Conservation (phyloP, 2,888 invertebrate species). For the Drosophila paranaensis region DNA sequence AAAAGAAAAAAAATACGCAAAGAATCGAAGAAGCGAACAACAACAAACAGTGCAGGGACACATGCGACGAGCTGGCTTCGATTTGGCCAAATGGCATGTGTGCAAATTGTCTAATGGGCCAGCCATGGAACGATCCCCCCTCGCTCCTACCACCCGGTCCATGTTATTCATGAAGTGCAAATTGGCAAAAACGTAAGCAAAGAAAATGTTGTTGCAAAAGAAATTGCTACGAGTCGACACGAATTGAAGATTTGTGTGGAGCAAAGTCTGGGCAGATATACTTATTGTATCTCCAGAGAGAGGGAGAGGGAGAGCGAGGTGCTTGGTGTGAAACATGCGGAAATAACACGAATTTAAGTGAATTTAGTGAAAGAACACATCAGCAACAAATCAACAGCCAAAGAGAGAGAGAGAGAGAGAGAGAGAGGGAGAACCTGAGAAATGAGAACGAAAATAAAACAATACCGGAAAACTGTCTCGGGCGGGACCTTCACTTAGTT, state of each 20-base stretch:
- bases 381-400: slow-evolving; percentile 68
- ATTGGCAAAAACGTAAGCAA: slow-evolving; percentile 64
- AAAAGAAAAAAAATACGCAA: neutral
- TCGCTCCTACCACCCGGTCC: slow-evolving; percentile 5
- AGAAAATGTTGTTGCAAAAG: slow-evolving; percentile 38
- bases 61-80: slow-evolving; percentile 29
- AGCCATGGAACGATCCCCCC: slow-evolving; percentile 32
- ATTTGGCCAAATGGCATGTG: slow-evolving; percentile 60
- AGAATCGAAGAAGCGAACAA: slow-evolving; percentile 13
- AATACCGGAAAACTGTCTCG: slow-evolving; percentile 18
- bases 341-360: slow-evolving; percentile 77
- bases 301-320: slow-evolving; percentile 17
- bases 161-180: slow-evolving; percentile 76
- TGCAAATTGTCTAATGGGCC: slow-evolving; percentile 76
- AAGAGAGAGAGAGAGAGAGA: neutral
- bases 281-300: slow-evolving; percentile 10
- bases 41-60: slow-evolving; percentile 42
- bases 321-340: slow-evolving; percentile 71
- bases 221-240: slow-evolving; percentile 36
- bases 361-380: slow-evolving; percentile 78
- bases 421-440: neutral
- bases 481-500: slow-evolving; percentile 56
- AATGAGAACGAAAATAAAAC: slow-evolving; percentile 36
- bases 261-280: slow-evolving; percentile 33
- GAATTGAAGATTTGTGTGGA: slow-evolving; percentile 47